Base-by-base conservation (phyloP, 2,888 invertebrate species). In the Cosmia trapezina region DNA sequence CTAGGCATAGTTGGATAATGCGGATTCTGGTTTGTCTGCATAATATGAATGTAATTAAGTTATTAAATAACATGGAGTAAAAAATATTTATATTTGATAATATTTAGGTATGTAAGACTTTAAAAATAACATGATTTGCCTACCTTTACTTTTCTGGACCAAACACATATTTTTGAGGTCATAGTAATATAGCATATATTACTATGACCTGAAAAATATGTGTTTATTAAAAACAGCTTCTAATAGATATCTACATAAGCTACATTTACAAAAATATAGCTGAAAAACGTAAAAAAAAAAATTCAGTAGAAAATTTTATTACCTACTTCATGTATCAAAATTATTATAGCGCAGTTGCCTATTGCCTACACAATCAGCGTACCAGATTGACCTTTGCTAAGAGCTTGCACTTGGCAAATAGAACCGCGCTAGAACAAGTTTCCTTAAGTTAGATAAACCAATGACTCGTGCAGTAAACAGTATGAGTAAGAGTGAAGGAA, bases 401-500 rank as follows among this genome's bases (percentile, higher is more conserved):
- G 53, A 71, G 76, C 69, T 77, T 72, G 53, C 74, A 81, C 73
- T 81, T 69, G 72, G 53, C 73, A 85, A 82, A 78, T 80, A 70
- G 66, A 66, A 83, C 81, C 61, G 73, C 66, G 51, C 82, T 70
- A 75, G 68, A 78, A 86, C 85, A 78, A 83, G 87, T 79, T 83
- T 80, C 76, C 77, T 81, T 73, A 82, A 83, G 77, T 88, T 77
- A 80, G 86, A 86, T 84, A 83, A 86, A 77, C 72, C 84, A 75
- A 87, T 89, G 89, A 89, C 83, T 88, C 83, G 86, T 73, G 82
- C 82, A 73, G 83, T 84, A 88, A 85, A 83, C 84, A 88, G 83
- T 68, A 83, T 91, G 92, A 93, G 91, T 93, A 93, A 93, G 91
- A 92, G 90, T 92, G 90, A 92, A 90, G 91, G 89, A 91, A 93